phyloP scores from a whole-genome alignment of 2,113 vertebrate genomes.

The Phycodurus eques region DNA sequence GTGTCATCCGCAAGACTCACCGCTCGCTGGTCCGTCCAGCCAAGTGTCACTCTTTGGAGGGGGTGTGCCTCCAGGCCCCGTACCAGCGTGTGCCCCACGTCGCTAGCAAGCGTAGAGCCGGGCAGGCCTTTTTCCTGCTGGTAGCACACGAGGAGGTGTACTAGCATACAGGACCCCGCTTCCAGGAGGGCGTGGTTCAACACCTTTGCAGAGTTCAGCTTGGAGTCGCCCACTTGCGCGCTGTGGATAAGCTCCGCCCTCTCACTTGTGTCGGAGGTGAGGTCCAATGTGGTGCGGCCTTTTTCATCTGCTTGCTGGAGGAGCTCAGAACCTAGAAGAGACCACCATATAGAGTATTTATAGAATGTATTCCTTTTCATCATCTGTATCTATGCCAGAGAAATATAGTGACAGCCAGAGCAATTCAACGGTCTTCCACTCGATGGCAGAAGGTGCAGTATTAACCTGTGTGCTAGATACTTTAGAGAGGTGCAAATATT shows the following conservation, averaged over 20 bases:
- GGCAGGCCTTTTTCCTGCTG: conserved; percentile 45
- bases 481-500: too few relatives aligned
- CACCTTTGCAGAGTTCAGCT: conserved; percentile 16
- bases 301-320: conserved; percentile 74
- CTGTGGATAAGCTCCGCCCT: conserved; percentile 78
- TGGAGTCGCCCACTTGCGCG: conserved; percentile 62
- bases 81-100: conserved; percentile 34
- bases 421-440: too few relatives aligned
- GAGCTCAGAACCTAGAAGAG: conserved; percentile 79
- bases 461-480: too few relatives aligned
- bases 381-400: too few relatives aligned
- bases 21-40: conserved; percentile 74
- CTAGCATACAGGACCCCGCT: conserved; percentile 64
- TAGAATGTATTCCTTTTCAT: too few relatives aligned
- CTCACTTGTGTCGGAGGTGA: conserved; percentile 60
- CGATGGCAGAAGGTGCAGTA: too few relatives aligned
- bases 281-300: conserved; percentile 78
- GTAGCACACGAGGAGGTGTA: conserved; percentile 67
- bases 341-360: neutral
- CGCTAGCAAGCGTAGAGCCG: neutral
- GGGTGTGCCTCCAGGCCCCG: conserved; percentile 36
- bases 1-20: conserved; percentile 76
- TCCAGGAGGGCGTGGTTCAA: conserved; percentile 65
- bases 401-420: too few relatives aligned
- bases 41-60: conserved; percentile 48